These are phyloP conservation scores for Drosophila fuyamai DNA, from an alignment of 1,140 invertebrate genomes.

Conservation along the genomic window DNA sequence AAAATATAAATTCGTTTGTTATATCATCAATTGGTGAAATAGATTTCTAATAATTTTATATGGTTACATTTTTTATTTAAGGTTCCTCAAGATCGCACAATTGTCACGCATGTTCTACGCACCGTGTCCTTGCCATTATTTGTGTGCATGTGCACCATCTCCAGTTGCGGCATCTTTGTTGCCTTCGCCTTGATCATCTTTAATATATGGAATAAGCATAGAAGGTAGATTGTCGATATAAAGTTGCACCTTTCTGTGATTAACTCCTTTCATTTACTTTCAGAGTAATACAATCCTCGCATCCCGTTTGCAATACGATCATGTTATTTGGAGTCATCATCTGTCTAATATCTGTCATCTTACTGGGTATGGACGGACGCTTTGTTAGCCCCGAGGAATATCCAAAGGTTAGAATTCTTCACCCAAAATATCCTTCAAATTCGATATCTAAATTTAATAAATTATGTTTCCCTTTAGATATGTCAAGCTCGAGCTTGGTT, in stretches of 20 bases:
- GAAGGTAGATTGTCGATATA: constrained; percentile 88
- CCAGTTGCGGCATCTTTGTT: constrained; percentile 93
- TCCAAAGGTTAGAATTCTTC: constrained; percentile 82
- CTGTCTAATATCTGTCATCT: constrained; percentile 95
- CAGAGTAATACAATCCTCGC: constrained; percentile 98
- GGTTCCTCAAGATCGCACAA: constrained; percentile 90
- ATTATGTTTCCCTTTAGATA: constrained; percentile 83
- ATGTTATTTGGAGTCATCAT: constrained; percentile 97
- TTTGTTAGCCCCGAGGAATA: constrained; percentile 92
- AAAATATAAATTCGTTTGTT: background rate
- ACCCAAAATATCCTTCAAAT: no score
- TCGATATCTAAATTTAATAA: no score
- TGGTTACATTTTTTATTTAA: constrained; percentile 1
- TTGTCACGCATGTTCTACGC: constrained; percentile 92
- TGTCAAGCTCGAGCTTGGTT: constrained; percentile 96
- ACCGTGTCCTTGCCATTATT: constrained; percentile 95
- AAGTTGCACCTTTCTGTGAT: background rate
- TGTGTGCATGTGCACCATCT: constrained; percentile 95
- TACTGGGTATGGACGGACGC: constrained; percentile 94
- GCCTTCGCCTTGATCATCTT: constrained; percentile 94
- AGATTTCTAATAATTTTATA: background rate
- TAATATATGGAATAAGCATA: constrained; percentile 94
- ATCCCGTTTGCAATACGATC: constrained; percentile 98
- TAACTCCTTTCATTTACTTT: background rate
- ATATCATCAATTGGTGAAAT: background rate